These are phyloP conservation scores for Ptyas mucosa DNA, from an alignment of 2,113 vertebrate genomes.

Conservation along the genomic window DNA sequence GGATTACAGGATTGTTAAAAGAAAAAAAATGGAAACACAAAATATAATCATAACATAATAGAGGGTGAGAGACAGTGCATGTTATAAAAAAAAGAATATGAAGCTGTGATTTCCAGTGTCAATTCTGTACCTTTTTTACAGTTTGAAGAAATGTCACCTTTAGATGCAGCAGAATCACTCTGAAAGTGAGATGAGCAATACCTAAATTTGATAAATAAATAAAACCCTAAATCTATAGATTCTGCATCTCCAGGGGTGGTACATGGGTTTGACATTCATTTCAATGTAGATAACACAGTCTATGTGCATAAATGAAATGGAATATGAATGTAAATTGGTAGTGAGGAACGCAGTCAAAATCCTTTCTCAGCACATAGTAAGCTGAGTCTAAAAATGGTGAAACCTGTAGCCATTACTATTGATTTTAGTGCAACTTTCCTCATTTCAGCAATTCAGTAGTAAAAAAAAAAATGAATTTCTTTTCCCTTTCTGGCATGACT, in stretches of 20 bases:
- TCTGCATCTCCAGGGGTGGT: background rate
- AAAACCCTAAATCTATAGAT: background rate
- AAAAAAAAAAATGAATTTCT: background rate
- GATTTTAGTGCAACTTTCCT: background rate
- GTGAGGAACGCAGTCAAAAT: background rate
- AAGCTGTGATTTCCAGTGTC: background rate
- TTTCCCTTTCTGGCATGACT: background rate
- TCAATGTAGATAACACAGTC: background rate
- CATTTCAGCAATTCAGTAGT: background rate
- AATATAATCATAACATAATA: background rate
- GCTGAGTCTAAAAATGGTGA: background rate
- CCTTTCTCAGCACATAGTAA: background rate
- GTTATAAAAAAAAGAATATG: background rate
- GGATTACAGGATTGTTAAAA: background rate
- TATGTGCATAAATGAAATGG: background rate
- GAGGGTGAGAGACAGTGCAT: background rate
- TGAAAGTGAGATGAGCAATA: background rate
- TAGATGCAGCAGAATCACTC: background rate
- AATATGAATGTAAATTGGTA: background rate
- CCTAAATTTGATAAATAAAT: background rate
- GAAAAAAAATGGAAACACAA: background rate
- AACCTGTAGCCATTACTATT: background rate
- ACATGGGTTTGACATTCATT: background rate
- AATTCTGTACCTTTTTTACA: background rate
- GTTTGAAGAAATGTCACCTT: background rate